These are phyloP conservation scores for Herpailurus yagouaroundi DNA, from an alignment of 2,113 vertebrate species.

Conservation along the genomic window DNA sequence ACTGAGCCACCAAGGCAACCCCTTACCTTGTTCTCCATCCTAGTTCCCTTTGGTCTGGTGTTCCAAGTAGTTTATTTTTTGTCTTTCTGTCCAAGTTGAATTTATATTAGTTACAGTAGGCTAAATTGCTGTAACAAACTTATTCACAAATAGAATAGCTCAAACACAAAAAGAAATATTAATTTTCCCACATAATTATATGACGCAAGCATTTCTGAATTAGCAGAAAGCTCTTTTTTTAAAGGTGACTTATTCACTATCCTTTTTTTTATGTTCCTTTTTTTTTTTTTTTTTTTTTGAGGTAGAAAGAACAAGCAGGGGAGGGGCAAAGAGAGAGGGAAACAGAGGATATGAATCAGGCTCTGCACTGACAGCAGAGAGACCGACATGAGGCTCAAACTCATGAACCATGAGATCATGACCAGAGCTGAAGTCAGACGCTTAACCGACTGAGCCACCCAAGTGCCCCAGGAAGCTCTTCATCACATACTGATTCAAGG, in stretches of 20 bases:
- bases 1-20: too few relatives aligned
- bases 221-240: background rate
- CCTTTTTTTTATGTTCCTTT: too few relatives aligned
- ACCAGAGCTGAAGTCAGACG: too few relatives aligned
- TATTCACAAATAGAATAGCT: background rate
- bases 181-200: background rate
- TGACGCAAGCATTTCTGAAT: background rate
- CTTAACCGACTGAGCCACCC: too few relatives aligned
- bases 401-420: too few relatives aligned
- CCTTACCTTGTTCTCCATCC: background rate
- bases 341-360: too few relatives aligned
- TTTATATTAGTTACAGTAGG: background rate
- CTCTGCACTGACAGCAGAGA: too few relatives aligned
- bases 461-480: background rate
- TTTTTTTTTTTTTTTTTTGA: too few relatives aligned
- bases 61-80: conserved; percentile 1
- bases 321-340: too few relatives aligned
- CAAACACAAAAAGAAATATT: conserved; percentile 13
- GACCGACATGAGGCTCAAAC: too few relatives aligned
- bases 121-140: conserved; percentile 15
- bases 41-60: background rate
- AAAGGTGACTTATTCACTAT: too few relatives aligned
- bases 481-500: background rate
- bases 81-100: background rate
- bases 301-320: too few relatives aligned